Percentiles rank a stretch among this genome's conserved stretches.
Evolutionary conservation across 1,140 invertebrate genomes (phyloP).

Genomic region (Neoseiulus cucumeris): DNA sequence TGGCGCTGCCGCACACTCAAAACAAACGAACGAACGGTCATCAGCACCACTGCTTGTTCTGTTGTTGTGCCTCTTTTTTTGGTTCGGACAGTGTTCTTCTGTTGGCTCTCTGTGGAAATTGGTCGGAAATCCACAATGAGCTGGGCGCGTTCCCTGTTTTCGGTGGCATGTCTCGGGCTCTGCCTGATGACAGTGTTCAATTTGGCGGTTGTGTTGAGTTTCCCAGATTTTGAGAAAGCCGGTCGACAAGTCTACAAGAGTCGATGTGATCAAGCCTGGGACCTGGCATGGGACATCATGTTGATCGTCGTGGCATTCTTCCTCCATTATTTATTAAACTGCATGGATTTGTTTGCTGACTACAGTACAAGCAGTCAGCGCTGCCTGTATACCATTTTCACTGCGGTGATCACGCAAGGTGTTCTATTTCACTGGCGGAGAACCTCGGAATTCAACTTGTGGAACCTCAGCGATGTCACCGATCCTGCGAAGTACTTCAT

Average conservation of each 20-base stretch:
- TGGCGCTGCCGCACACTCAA: too few species aligned
- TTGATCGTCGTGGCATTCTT: background rate
- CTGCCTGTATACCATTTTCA: background rate
- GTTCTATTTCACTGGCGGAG: background rate
- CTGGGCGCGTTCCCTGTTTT: background rate
- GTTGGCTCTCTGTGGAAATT: too few species aligned
- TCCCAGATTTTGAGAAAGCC: background rate
- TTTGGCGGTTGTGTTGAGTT: background rate
- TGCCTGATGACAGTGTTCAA: background rate
- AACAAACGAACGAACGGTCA: too few species aligned
- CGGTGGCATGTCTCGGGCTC: background rate
- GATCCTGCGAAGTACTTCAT: background rate
- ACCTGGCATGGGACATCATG: background rate
- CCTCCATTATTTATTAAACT: background rate
- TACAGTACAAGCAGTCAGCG: conserved; percentile 1
- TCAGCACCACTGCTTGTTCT: too few species aligned
- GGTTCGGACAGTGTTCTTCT: too few species aligned
- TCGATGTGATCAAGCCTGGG: conserved; percentile 5
- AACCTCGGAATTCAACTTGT: background rate
- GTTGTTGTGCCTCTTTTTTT: too few species aligned
- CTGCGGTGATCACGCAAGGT: background rate
- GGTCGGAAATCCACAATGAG: background rate
- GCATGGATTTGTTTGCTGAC: background rate
- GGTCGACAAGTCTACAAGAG: background rate
- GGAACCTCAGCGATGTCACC: background rate